Percentiles rank a stretch among this genome's conserved stretches.
phyloP scores from a whole-genome alignment of 2,888 invertebrate species.

The Adineta ricciae region DNA sequence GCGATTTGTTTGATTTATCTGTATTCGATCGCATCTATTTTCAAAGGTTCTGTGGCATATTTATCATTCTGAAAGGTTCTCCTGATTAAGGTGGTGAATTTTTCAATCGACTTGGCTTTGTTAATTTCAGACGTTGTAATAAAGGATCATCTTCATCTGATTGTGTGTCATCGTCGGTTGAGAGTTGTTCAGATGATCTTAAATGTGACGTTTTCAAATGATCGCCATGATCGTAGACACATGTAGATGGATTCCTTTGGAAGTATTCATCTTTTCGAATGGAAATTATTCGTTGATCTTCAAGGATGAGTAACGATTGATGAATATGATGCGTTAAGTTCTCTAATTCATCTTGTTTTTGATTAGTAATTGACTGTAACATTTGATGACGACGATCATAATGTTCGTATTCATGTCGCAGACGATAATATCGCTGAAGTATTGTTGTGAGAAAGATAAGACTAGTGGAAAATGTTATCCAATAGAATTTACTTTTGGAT shows the following conservation, averaged over 20 bases:
- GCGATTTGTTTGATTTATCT: too few relatives aligned
- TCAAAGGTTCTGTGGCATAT: not conserved
- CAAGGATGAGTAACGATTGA: not conserved
- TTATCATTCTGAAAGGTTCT: constrained; percentile 1
- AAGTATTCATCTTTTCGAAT: not conserved
- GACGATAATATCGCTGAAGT: not conserved
- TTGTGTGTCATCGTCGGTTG: not conserved
- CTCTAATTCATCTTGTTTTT: not conserved
- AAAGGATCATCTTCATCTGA: not conserved
- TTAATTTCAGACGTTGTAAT: constrained; percentile 1
- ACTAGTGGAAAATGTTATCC: not conserved
- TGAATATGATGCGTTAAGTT: not conserved
- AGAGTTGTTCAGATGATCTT: not conserved
- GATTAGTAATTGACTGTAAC: not conserved
- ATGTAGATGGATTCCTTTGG: not conserved
- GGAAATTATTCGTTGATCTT: not conserved
- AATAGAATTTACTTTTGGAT: not conserved
- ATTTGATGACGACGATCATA: not conserved
- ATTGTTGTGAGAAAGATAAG: not conserved
- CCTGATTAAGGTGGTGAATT: not conserved
- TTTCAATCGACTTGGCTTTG: constrained; percentile 1
- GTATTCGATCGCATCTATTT: too few relatives aligned
- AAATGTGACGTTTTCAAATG: not conserved
- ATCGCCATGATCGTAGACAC: not conserved
- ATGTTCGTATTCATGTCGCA: not conserved